Conservation (phyloP, 2,797 vertebrate genomes). For the Cyprinella venusta region DNA sequence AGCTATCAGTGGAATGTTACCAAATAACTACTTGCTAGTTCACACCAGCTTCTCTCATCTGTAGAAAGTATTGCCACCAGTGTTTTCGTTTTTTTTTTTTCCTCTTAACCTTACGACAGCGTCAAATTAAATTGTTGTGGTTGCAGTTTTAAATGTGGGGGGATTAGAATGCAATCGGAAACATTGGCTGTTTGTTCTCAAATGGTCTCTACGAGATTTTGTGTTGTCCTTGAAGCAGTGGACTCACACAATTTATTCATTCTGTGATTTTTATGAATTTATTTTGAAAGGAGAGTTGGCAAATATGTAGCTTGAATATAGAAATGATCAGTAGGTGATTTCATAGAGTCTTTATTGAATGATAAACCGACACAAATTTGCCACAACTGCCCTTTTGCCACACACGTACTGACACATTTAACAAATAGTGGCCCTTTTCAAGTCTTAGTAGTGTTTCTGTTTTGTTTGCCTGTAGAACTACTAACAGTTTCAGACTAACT, state of each 20-base stretch:
- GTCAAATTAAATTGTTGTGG: slow-evolving; percentile 41
- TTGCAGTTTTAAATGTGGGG: slow-evolving; percentile 41
- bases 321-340: slow-evolving; percentile 78
- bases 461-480: slow-evolving; percentile 42
- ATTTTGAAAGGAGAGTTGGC: slow-evolving; percentile 71
- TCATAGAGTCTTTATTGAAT: slow-evolving; percentile 72
- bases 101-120: slow-evolving; percentile 6
- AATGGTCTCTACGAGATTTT: background rate
- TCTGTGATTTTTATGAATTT: background rate
- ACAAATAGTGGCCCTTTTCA: slow-evolving; percentile 10
- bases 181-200: slow-evolving; percentile 13
- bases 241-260: background rate
- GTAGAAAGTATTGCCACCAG: slow-evolving; percentile 61
- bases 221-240: slow-evolving; percentile 16
- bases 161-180: slow-evolving; percentile 24
- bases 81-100: slow-evolving; percentile 10
- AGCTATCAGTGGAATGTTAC: slow-evolving; percentile 81
- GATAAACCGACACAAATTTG: slow-evolving; percentile 65
- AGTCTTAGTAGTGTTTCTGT: slow-evolving; percentile 2
- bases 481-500: slow-evolving; percentile 73
- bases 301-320: slow-evolving; percentile 84
- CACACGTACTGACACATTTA: background rate
- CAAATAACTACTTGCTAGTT: slow-evolving; percentile 79
- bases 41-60: slow-evolving; percentile 70
- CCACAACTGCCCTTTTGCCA: slow-evolving; percentile 11